These are phyloP conservation scores for Sphaerophoria rueppellii DNA, from an alignment of 2,888 invertebrate genomes.

Conservation along the genomic window DNA sequence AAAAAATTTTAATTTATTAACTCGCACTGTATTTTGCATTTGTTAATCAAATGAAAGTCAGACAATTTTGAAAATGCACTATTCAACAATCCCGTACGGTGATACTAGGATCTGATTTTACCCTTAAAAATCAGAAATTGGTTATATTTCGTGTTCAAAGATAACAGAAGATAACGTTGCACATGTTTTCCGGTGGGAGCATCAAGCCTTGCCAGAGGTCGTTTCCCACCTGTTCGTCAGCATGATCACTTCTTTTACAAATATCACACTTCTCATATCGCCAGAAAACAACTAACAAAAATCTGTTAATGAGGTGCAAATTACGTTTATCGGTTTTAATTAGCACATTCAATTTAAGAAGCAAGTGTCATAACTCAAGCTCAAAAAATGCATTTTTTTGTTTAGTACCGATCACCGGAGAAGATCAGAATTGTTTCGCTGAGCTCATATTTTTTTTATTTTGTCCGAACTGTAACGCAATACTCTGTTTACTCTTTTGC, in stretches of 20 bases:
- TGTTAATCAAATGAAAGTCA: slow-evolving; percentile 68
- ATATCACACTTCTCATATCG: slow-evolving; percentile 31
- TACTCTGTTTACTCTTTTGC: not conserved
- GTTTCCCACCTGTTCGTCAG: slow-evolving; percentile 59
- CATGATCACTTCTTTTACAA: slow-evolving; percentile 30
- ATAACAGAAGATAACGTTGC: slow-evolving; percentile 25
- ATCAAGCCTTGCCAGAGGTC: slow-evolving; percentile 18
- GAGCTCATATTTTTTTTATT: too few species aligned
- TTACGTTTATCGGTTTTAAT: slow-evolving; percentile 56
- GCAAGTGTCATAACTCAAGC: slow-evolving; percentile 19
- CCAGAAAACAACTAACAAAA: not conserved
- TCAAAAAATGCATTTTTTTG: slow-evolving; percentile 5
- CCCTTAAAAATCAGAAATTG: too few species aligned
- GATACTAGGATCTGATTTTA: too few species aligned
- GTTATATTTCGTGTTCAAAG: not conserved
- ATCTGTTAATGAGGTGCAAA: slow-evolving; percentile 48
- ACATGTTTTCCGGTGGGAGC: slow-evolving; percentile 36
- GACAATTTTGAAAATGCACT: not conserved
- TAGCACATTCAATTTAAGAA: slow-evolving; percentile 37
- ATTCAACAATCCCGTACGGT: not conserved
- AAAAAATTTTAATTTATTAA: slow-evolving; percentile 79
- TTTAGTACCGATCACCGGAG: not conserved
- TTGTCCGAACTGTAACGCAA: slow-evolving; percentile 3
- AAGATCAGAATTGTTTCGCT: not conserved
- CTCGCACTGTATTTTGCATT: slow-evolving; percentile 77